A percentile compares a stretch with the other conserved stretches of the same genome.
Evolutionary conservation across 1,140 invertebrate species (phyloP).

Genomic region (Diuraphis noxia): DNA sequence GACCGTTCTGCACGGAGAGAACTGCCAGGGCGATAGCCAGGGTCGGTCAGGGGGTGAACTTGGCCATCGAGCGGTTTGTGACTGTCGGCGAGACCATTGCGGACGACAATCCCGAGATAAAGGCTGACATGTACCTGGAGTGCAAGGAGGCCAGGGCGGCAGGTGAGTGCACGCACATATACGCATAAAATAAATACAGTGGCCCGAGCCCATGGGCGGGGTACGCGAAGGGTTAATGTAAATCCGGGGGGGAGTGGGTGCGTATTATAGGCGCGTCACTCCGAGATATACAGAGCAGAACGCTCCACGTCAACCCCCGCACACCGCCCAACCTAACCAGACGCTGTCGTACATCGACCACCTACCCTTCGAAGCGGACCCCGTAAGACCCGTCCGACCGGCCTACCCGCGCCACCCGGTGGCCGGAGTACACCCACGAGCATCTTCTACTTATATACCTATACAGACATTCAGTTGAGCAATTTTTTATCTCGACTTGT

Average conservation of each 20-base stretch:
- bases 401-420: neutral
- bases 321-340: neutral
- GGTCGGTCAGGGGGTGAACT: slow-evolving; percentile 92
- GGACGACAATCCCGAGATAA: slow-evolving; percentile 95
- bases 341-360: neutral
- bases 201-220: neutral
- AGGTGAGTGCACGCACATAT: slow-evolving; percentile 65
- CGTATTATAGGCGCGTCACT: neutral
- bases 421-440: neutral
- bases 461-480: neutral
- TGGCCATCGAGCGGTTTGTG: slow-evolving; percentile 96
- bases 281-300: neutral
- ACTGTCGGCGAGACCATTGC: slow-evolving; percentile 97
- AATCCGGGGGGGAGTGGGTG: neutral
- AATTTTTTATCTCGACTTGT: slow-evolving; percentile 3
- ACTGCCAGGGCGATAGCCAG: slow-evolving; percentile 77
- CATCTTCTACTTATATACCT: neutral
- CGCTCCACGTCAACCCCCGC: neutral
- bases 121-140: slow-evolving; percentile 88
- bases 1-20: slow-evolving; percentile 62
- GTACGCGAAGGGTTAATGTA: neutral
- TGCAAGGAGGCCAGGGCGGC: slow-evolving; percentile 94
- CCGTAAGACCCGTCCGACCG: neutral
- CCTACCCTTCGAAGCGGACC: neutral
- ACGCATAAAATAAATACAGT: neutral